These are phyloP conservation scores for Silvanus unidentatus DNA, from an alignment of 2,888 invertebrate genomes.

Conservation along the genomic window DNA sequence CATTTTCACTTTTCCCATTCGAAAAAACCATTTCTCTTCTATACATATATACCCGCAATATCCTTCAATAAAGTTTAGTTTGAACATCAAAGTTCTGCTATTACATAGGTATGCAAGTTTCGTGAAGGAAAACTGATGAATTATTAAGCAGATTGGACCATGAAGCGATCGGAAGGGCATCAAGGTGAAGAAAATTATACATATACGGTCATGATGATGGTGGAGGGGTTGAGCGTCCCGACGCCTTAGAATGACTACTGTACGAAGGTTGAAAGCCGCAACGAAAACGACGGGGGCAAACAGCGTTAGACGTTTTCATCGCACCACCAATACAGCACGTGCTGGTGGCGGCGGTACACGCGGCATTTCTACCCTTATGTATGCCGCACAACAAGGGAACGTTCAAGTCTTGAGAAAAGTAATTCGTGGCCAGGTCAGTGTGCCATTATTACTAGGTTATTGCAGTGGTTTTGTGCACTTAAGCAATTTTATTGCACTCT, in stretches of 20 bases:
- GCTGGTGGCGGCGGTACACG: conserved; percentile 35
- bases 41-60: no score
- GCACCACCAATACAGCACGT: conserved; percentile 5
- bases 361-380: conserved; percentile 80
- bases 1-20: not conserved
- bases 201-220: not conserved
- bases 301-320: conserved; percentile 8
- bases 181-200: no score
- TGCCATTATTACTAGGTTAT: conserved; percentile 1
- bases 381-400: conserved; percentile 85
- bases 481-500: no score
- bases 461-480: no score
- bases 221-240: conserved; percentile 14
- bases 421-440: conserved; percentile 69
- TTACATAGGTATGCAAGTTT: no score
- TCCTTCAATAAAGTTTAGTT: no score
- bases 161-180: no score
- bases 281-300: conserved; percentile 12
- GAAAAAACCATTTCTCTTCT: no score
- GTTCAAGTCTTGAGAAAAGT: conserved; percentile 69
- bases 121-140: no score
- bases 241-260: conserved; percentile 25
- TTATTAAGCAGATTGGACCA: no score
- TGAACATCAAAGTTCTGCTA: no score
- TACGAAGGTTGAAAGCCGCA: conserved; percentile 17